Percentiles rank a stretch among this genome's conserved stretches.
Conservation (phyloP, 2,888 invertebrate genomes). For the Sympetrum striolatum region DNA sequence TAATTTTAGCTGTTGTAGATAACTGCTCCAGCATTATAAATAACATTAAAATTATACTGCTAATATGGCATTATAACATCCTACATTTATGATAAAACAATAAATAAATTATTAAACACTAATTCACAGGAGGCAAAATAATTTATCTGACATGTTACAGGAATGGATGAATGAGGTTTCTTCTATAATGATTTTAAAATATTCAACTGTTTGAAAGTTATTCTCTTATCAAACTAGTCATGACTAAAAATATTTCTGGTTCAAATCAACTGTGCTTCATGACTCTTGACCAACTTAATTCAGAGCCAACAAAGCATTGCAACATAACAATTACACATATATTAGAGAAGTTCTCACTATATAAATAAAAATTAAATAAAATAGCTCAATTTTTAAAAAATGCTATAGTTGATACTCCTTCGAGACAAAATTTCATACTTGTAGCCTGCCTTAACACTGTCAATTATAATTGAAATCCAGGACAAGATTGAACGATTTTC, state of each 20-base stretch:
- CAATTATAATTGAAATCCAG: not conserved
- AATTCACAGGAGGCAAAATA: not conserved
- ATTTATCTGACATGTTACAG: not conserved
- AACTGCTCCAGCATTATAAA: not conserved
- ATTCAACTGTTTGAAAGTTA: not conserved
- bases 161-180: not conserved
- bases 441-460: not conserved
- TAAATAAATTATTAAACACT: not conserved
- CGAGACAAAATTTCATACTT: not conserved
- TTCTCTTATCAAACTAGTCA: not conserved
- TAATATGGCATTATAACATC: not conserved
- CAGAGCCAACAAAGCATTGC: not conserved
- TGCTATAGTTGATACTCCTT: not conserved
- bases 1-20: no score
- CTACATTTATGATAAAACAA: not conserved
- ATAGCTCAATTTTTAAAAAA: not conserved
- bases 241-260: not conserved
- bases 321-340: not conserved
- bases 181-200: not conserved
- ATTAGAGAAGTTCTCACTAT: not conserved
- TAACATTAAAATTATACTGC: not conserved
- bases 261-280: not conserved
- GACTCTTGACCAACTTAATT: no score
- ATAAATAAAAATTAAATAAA: not conserved
- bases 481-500: not conserved